Conservation (phyloP, 2,797 vertebrate species). For the Steatocranus sp. region DNA sequence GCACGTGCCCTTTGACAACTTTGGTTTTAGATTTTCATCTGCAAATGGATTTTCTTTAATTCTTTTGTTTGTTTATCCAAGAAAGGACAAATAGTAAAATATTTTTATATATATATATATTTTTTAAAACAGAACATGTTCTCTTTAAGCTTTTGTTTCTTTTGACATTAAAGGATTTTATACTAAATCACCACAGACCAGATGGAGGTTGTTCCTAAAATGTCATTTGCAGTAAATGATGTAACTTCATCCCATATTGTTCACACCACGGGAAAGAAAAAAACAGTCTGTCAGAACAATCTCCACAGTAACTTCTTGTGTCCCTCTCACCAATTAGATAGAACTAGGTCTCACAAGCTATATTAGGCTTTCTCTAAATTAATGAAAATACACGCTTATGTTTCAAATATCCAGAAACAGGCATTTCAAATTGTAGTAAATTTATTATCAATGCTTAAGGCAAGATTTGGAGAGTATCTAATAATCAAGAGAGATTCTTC, state of each 20-base stretch:
- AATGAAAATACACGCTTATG: background rate
- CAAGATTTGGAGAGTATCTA: background rate
- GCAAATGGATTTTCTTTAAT: background rate
- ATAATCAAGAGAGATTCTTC: background rate
- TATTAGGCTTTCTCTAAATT: conserved; percentile 4
- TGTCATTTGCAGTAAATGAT: conserved; percentile 60
- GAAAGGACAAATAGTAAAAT: background rate
- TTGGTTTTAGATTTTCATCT: background rate
- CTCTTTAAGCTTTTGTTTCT: conserved; percentile 32
- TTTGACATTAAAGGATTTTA: conserved; percentile 33
- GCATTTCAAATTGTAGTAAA: background rate
- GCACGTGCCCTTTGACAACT: background rate
- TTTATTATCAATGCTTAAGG: conserved; percentile 3
- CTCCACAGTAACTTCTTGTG: conserved; percentile 53
- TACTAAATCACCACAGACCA: conserved; percentile 56
- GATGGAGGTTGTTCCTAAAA: conserved; percentile 66
- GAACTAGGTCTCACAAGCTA: conserved; percentile 35
- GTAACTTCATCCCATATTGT: conserved; percentile 56
- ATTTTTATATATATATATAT: background rate
- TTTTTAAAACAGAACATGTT: conserved; percentile 23
- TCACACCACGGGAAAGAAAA: conserved; percentile 25
- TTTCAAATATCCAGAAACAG: conserved; percentile 4
- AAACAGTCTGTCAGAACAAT: conserved; percentile 56
- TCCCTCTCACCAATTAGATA: conserved; percentile 41
- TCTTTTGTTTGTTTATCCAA: background rate